Evolutionary conservation across 2,113 vertebrate genomes (phyloP).

Genomic region (Tachuris rubrigastra): DNA sequence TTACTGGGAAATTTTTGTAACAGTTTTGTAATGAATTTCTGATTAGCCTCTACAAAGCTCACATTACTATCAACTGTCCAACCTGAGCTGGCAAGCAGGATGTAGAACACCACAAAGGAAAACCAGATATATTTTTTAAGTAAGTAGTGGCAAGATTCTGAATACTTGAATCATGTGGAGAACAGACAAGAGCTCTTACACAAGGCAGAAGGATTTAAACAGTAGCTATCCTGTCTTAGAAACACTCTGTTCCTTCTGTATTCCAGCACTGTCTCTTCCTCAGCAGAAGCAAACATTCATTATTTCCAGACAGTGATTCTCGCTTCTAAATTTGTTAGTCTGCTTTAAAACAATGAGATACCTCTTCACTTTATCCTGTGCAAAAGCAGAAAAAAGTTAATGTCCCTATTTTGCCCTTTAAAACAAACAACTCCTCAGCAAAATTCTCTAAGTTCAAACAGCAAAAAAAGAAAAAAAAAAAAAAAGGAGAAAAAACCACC

Average conservation of each 20-base stretch:
- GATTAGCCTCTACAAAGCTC: not conserved
- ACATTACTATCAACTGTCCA: not conserved
- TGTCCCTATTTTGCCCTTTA: not conserved
- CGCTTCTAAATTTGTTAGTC: not conserved
- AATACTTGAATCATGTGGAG: not conserved
- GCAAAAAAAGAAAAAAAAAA: not conserved
- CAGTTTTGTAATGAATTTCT: not conserved
- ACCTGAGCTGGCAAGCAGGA: not conserved
- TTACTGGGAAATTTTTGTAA: not conserved
- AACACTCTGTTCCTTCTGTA: not conserved
- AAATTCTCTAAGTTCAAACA: not conserved
- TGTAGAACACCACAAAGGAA: not conserved
- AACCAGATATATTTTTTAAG: not conserved
- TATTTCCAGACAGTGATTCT: not conserved
- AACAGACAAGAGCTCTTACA: not conserved
- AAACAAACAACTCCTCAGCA: not conserved
- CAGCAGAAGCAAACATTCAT: not conserved
- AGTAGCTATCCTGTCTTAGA: not conserved
- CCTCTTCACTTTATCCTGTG: not conserved
- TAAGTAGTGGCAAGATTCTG: not conserved
- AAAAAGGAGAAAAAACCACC: too few species aligned
- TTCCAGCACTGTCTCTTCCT: not conserved
- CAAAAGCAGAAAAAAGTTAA: not conserved
- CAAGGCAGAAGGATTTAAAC: not conserved
- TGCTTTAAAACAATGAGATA: not conserved